A percentile compares a stretch with the other conserved stretches of the same genome.
phyloP scores from a whole-genome alignment of 2,113 vertebrate species.

The Cavia porcellus region DNA sequence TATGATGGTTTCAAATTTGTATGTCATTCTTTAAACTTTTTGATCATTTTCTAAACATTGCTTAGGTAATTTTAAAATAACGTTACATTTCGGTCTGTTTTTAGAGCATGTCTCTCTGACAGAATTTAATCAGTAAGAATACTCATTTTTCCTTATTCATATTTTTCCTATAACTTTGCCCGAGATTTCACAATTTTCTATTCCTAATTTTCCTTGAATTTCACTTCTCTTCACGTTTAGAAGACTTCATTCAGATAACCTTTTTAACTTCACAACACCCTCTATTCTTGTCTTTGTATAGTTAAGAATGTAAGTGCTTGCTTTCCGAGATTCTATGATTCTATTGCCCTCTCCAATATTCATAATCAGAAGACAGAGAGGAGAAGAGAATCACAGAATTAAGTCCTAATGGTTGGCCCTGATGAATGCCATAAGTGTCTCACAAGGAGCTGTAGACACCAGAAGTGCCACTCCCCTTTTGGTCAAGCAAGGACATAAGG shows the following conservation, averaged over 20 bases:
- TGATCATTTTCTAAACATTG: neutral
- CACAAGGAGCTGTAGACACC: neutral
- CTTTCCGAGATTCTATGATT: neutral
- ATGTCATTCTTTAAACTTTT: neutral
- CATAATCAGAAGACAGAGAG: neutral
- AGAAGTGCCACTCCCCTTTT: neutral
- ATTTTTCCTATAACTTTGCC: neutral
- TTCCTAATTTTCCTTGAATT: neutral
- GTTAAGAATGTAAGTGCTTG: neutral
- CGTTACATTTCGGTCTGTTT: neutral
- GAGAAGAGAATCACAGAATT: neutral
- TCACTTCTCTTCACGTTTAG: neutral
- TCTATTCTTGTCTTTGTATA: neutral
- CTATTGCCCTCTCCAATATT: neutral
- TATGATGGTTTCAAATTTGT: neutral
- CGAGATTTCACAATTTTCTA: neutral
- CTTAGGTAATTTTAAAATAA: neutral
- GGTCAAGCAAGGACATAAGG: neutral
- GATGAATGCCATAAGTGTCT: neutral
- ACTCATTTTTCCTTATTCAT: neutral
- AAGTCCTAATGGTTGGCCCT: neutral
- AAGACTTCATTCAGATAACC: neutral
- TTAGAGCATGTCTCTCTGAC: neutral
- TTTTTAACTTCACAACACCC: neutral
- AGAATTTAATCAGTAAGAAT: neutral